Base-by-base conservation (phyloP, 2,113 vertebrate genomes). In the Mellivora capensis region DNA sequence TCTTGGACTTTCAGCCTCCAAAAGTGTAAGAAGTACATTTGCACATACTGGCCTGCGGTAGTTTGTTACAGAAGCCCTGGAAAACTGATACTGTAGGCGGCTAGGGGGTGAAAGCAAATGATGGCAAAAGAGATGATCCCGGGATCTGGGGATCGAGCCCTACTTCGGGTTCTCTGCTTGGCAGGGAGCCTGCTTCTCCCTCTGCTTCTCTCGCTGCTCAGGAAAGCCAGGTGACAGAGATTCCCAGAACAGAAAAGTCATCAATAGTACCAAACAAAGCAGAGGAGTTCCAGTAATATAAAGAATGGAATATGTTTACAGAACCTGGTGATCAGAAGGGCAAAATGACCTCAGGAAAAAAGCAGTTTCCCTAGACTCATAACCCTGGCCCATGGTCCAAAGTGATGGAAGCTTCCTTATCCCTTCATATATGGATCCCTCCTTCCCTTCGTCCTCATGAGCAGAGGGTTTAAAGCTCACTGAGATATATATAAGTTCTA, bases 381-480 rank as follows among this genome's bases (percentile, higher is more conserved):
- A 18, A 34, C 25, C 42, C 47, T 34, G 4, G 34, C 12, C n/a
- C 23, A 17, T 0, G 8, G 13, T 31, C 59, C 79, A 62, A 18
- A 90, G 61, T 44, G 4, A 74, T 6, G 15, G 13, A 42, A 42
- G 3, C 8, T 3, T 64, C 31, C 10, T 52, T 29, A 52, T 67
- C 39, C 52, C 54, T 7, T 2, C 0, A 9, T 2, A 6, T 13
- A 29, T 7, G 1, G 11, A 8, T 9, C 23, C 17, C 83, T 29
- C 37, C 54, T 52, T 69, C 6, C 57, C 4, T 21, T 29, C 86
- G 12, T 64, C 64, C n/a, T 72, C 17, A n/a, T 6, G 13, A 39
- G 11, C 31, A 47, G 42, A 21, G 37, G 20, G 29, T 37, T 54
- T 81, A 64, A 57, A 37, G 64, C 52, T 82, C 42, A 25, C 27